phyloP scores from a whole-genome alignment of 1,140 invertebrate species.

The Drosophila lacteicornis region DNA sequence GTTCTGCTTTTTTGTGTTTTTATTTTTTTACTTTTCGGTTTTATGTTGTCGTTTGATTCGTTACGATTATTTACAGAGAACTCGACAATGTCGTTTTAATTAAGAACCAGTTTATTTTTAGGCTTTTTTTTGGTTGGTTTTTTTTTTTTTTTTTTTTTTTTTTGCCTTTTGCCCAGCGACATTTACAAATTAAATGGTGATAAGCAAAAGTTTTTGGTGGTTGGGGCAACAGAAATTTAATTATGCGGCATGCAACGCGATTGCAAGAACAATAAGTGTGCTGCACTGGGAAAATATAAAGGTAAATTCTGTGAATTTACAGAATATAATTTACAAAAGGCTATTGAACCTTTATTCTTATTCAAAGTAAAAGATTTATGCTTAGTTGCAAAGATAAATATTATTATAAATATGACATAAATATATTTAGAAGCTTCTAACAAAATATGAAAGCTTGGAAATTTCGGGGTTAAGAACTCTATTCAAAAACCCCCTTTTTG shows the following conservation, averaged over 20 bases:
- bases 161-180: slow-evolving; percentile 43
- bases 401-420: no score
- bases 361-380: no score
- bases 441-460: not conserved
- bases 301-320: not conserved
- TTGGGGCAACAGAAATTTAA: slow-evolving; percentile 57
- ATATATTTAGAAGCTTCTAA: no score
- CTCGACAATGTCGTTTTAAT: slow-evolving; percentile 75
- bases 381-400: no score
- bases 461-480: not conserved
- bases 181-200: slow-evolving; percentile 75
- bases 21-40: slow-evolving; percentile 17
- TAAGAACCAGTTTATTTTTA: slow-evolving; percentile 71
- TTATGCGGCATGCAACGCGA: slow-evolving; percentile 67
- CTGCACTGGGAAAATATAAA: slow-evolving; percentile 12
- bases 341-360: no score
- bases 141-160: slow-evolving; percentile 32
- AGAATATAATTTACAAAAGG: no score
- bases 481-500: not conserved
- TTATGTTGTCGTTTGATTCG: slow-evolving; percentile 68
- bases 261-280: slow-evolving; percentile 29
- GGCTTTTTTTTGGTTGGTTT: slow-evolving; percentile 37
- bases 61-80: slow-evolving; percentile 77
- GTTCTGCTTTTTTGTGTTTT: slow-evolving; percentile 5
- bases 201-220: slow-evolving; percentile 48